Base-by-base conservation (phyloP, 2,797 vertebrate species). In the Sphenodon punctatus region DNA sequence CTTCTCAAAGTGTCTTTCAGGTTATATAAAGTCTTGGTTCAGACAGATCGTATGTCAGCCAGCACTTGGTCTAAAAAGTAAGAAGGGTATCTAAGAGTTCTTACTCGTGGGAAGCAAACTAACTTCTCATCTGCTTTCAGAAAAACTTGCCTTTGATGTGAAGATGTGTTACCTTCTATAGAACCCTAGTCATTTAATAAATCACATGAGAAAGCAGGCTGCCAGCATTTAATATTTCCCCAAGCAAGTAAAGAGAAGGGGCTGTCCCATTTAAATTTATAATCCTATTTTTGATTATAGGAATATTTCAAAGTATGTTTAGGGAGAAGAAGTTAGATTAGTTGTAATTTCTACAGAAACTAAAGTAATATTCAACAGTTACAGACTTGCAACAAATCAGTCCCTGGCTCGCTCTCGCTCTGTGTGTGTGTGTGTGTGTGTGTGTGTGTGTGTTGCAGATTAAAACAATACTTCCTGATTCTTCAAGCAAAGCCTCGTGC, bases 61-160 rank as follows among this genome's bases (percentile, higher is more conserved):
- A n/a, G 49, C 48, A 32, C 20, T 0, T 13, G 3, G 10, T 30
- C 13, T 36, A 46, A 59, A 22, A 42, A 39, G 34, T 6, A 15
- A 1, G n/a, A 65, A 36, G 36, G 22, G 8, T 43, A 30, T n/a
- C 16, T 72, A 6, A n/a, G 55, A 11, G 19, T 61, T 27, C 6
- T 0, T 8, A 42, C 4, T 38, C 61, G 10, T 20, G 43, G 70
- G 61, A 64, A 48, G 68, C 68, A 79, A 67, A 63, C 22, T 43
- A 22, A 0, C 3, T 42, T 3, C n/a, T 5, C 8, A 13, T 0
- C 5, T 46, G 7, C 41, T 59, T 42, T 39, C 4, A 23, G 32
- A 27, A 38, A 45, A 43, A 38, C 11, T 25, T 8, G 15, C 19
- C 53, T 22, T 8, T 4, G 53, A 3, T 27, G 6, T 3, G 13